Percentiles rank a stretch among this genome's conserved stretches.
Evolutionary conservation across 2,888 invertebrate genomes (phyloP).

Genomic region (Rotaria macrura): DNA sequence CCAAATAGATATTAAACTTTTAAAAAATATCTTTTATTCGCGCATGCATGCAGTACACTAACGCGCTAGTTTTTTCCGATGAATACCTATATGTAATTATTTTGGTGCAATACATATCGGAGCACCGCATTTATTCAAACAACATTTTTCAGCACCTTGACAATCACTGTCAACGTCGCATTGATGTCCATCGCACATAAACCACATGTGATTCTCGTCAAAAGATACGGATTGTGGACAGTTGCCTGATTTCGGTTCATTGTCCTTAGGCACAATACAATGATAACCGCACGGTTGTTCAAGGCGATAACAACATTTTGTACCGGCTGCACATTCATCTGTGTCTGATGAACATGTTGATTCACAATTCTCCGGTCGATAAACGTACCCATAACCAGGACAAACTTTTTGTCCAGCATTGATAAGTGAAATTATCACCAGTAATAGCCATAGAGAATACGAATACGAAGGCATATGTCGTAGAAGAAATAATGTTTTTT

Average conservation of each 20-base stretch:
- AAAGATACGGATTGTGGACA: not conserved
- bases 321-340: not conserved
- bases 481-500: not conserved
- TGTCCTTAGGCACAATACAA: not conserved
- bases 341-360: not conserved
- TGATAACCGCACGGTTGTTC: not conserved
- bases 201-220: not conserved
- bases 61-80: no score
- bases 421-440: not conserved
- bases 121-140: not conserved
- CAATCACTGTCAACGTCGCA: constrained; percentile 18
- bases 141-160: not conserved
- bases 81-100: no score
- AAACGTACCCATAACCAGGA: not conserved
- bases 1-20: no score
- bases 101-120: not conserved
- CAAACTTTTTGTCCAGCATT: not conserved
- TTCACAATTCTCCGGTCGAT: not conserved
- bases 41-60: no score
- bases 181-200: not conserved
- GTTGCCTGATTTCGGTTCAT: not conserved
- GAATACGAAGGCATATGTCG: not conserved
- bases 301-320: not conserved
- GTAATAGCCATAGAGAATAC: not conserved
- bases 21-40: no score